Conservation (phyloP, 2,797 vertebrate genomes). For the Loriculus beryllinus region DNA sequence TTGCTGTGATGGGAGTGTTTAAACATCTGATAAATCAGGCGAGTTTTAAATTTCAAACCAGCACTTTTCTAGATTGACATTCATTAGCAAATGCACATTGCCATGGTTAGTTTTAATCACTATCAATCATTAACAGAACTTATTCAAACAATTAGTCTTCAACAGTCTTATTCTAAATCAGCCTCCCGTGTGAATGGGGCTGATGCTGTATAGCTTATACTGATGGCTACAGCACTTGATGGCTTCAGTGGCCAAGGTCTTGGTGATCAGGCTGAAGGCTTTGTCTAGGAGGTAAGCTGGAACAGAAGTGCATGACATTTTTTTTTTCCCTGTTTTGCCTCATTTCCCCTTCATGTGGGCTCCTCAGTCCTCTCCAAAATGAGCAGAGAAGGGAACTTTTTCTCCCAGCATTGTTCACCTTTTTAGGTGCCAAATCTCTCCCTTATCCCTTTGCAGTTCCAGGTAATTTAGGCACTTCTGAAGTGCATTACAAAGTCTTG, state of each 20-base stretch:
- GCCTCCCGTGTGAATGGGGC: background rate
- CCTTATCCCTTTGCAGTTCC: background rate
- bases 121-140: background rate
- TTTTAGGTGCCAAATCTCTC: background rate
- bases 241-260: background rate
- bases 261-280: background rate
- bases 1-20: background rate
- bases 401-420: background rate
- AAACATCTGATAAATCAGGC: background rate
- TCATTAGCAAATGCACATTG: conserved; percentile 8
- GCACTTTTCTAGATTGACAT: background rate
- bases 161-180: background rate
- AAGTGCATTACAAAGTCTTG: background rate
- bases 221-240: background rate
- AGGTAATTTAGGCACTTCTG: background rate
- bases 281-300: background rate
- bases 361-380: background rate
- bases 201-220: background rate
- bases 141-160: conserved; percentile 7
- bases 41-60: background rate
- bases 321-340: background rate
- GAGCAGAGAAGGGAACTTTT: background rate
- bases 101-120: background rate
- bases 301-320: background rate
- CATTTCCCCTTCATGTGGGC: background rate